A percentile compares a stretch with the other conserved stretches of the same genome.
Conservation (phyloP, 2,113 vertebrate species). For the Psophia crepitans region DNA sequence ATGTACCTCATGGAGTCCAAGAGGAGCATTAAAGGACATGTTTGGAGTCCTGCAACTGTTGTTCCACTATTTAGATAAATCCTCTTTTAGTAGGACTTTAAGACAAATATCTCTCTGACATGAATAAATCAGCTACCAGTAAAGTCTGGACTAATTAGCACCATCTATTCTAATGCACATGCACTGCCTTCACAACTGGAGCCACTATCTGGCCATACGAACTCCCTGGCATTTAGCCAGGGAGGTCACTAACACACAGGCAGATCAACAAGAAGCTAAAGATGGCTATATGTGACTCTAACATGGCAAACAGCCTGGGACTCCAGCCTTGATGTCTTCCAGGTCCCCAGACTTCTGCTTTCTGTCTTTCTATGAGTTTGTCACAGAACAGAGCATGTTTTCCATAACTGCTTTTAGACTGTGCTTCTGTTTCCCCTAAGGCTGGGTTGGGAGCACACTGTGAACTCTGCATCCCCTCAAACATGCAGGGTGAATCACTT, state of each 20-base stretch:
- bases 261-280: background rate
- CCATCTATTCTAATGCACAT: background rate
- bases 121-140: background rate
- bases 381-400: background rate
- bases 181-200: background rate
- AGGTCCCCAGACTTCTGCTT: background rate
- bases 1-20: background rate
- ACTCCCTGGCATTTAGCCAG: background rate
- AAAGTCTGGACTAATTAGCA: background rate
- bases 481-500: background rate
- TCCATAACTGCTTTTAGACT: background rate
- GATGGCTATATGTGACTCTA: background rate
- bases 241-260: background rate
- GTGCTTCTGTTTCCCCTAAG: background rate
- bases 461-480: background rate
- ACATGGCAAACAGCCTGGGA: background rate
- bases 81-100: background rate
- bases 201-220: background rate
- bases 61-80: background rate
- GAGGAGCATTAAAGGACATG: background rate
- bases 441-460: background rate
- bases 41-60: background rate
- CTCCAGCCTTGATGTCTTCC: conserved; percentile 7
- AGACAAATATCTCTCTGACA: background rate
- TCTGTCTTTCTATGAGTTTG: background rate